Conservation (phyloP, 2,888 invertebrate species). For the Nycteola revayana region DNA sequence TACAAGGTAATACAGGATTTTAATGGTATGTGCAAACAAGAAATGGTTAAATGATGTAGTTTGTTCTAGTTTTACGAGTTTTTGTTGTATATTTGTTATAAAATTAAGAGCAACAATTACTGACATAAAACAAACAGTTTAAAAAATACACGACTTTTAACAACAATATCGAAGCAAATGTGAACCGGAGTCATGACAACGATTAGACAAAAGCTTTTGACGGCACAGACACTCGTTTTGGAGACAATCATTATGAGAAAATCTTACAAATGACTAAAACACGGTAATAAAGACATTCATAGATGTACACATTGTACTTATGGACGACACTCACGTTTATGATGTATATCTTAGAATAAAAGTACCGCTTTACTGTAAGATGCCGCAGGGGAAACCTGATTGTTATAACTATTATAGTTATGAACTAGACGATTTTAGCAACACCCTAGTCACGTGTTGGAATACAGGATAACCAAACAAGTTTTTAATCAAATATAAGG, state of each 20-base stretch:
- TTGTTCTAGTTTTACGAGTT: not conserved
- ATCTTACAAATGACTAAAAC: slow-evolving; percentile 79
- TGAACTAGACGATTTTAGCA: slow-evolving; percentile 20
- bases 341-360: slow-evolving; percentile 79
- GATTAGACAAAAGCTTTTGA: slow-evolving; percentile 80
- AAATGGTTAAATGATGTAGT: too few relatives aligned
- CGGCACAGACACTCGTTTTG: slow-evolving; percentile 77
- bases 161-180: slow-evolving; percentile 50
- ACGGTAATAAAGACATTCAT: slow-evolving; percentile 81
- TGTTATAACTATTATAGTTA: slow-evolving; percentile 58
- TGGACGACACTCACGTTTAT: slow-evolving; percentile 78
- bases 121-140: slow-evolving; percentile 8
- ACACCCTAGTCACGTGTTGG: slow-evolving; percentile 27
- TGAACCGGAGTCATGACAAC: slow-evolving; percentile 59
- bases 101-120: slow-evolving; percentile 12
- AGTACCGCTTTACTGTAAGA: slow-evolving; percentile 73
- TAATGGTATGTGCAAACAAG: too few relatives aligned
- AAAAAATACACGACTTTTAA: slow-evolving; percentile 34
- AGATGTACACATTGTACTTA: slow-evolving; percentile 77
- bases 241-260: slow-evolving; percentile 82
- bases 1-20: too few relatives aligned
- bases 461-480: slow-evolving; percentile 9
- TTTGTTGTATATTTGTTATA: slow-evolving; percentile 5
- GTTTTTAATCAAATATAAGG: slow-evolving; percentile 18
- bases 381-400: slow-evolving; percentile 66